Percentiles rank a stretch among this genome's conserved stretches.
phyloP scores from a whole-genome alignment of 2,797 vertebrate species.

The Coracias cyanogaster region DNA sequence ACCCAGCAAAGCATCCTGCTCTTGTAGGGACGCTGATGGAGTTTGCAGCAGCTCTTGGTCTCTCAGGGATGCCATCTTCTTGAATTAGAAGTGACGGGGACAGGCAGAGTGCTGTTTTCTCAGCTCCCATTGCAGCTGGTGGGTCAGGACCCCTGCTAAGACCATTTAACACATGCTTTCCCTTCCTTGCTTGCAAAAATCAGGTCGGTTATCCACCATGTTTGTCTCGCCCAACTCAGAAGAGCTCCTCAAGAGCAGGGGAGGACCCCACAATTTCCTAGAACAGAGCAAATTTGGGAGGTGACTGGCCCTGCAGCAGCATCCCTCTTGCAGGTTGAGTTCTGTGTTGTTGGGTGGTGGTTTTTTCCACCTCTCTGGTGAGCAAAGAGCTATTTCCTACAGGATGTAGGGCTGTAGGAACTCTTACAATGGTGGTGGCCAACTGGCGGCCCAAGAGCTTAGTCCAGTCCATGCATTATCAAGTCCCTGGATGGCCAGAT shows the following conservation, averaged over 20 bases:
- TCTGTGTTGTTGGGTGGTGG: not conserved
- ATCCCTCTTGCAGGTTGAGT: not conserved
- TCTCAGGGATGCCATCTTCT: not conserved
- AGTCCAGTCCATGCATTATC: not conserved
- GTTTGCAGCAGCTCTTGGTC: not conserved
- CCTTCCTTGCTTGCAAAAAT: not conserved
- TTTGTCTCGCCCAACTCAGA: not conserved
- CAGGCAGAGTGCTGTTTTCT: not conserved
- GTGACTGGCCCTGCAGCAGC: not conserved
- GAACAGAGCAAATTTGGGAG: not conserved
- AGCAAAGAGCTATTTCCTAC: not conserved
- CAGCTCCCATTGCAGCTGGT: not conserved
- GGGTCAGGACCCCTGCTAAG: not conserved
- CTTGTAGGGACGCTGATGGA: rapidly evolving
- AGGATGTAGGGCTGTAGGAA: not conserved
- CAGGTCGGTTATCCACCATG: rapidly evolving
- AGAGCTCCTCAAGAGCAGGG: not conserved
- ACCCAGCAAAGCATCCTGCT: not conserved
- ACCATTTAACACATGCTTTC: not conserved
- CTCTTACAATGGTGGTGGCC: not conserved
- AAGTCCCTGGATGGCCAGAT: not conserved
- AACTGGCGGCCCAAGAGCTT: not conserved
- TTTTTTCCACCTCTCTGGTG: not conserved
- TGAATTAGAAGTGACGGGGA: not conserved
- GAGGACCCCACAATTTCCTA: not conserved